Percentiles rank a stretch among this genome's conserved stretches.
These are phyloP conservation scores for Kryptolebias marmoratus DNA, from an alignment of 2,113 vertebrate species.

Conservation along the genomic window DNA sequence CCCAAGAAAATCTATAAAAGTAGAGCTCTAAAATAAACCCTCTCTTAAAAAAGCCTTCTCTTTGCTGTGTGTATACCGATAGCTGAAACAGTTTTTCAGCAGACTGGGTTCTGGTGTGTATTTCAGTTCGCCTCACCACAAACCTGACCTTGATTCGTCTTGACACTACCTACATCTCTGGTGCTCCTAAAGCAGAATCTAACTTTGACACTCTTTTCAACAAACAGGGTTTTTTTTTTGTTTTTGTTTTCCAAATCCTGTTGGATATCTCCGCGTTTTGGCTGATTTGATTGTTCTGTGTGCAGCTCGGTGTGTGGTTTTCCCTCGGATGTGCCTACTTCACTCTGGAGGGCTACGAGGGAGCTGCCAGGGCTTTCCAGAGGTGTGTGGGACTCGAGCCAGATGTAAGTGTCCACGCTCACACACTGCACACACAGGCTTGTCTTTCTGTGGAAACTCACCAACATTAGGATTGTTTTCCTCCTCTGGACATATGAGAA, in stretches of 20 bases:
- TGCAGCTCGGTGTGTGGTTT: constrained; percentile 95
- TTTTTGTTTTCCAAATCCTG: too few species aligned
- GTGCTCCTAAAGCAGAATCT: not conserved
- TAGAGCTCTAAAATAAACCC: too few species aligned
- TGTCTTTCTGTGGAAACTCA: not conserved
- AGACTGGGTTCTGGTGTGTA: too few species aligned
- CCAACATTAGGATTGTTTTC: not conserved
- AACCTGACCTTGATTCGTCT: too few species aligned
- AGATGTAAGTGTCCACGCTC: constrained; percentile 83
- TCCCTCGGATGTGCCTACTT: constrained; percentile 95
- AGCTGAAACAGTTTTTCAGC: too few species aligned
- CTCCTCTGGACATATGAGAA: too few species aligned
- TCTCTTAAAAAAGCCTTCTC: too few species aligned
- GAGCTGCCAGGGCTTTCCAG: constrained; percentile 93
- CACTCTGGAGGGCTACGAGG: constrained; percentile 88
- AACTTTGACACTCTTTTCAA: not conserved
- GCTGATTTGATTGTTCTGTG: not conserved
- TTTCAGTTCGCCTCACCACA: too few species aligned
- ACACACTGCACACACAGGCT: not conserved
- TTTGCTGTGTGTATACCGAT: too few species aligned
- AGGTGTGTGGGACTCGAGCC: constrained; percentile 93
- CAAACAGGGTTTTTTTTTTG: not conserved
- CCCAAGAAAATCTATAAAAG: too few species aligned
- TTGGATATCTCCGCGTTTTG: not conserved
- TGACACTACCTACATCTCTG: too few species aligned